Conservation (phyloP, 2,797 vertebrate species). For the Discoglossus pictus region DNA sequence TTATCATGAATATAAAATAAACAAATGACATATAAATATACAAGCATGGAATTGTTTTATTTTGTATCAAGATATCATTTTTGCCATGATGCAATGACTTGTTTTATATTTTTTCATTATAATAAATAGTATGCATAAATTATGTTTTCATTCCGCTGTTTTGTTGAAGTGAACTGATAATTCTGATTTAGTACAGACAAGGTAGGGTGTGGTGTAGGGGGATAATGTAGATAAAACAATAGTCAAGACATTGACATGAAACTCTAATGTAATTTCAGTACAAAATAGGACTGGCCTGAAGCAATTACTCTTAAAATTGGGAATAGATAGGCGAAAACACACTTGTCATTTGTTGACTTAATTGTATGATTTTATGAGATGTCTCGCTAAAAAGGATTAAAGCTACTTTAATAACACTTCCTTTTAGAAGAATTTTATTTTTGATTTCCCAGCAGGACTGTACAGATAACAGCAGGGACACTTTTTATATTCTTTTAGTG, state of each 20-base stretch:
- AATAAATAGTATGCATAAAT: not conserved
- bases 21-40: not conserved
- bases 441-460: slow-evolving; percentile 70
- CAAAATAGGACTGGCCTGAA: slow-evolving; percentile 58
- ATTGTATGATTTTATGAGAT: slow-evolving; percentile 71
- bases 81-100: not conserved
- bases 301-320: slow-evolving; percentile 69
- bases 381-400: slow-evolving; percentile 71
- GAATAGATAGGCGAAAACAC: slow-evolving; percentile 67
- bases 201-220: slow-evolving; percentile 53
- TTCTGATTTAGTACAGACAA: slow-evolving; percentile 53
- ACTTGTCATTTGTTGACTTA: slow-evolving; percentile 73
- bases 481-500: slow-evolving; percentile 50
- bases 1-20: not conserved
- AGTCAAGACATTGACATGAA: slow-evolving; percentile 2
- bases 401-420: slow-evolving; percentile 73
- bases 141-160: not conserved
- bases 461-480: slow-evolving; percentile 59
- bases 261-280: slow-evolving; percentile 54
- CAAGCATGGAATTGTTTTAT: not conserved
- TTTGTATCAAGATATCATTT: not conserved
- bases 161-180: not conserved
- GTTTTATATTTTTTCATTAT: not conserved
- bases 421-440: slow-evolving; percentile 70
- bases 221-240: not conserved